Conservation (phyloP, 2,113 vertebrate species). For the human region GRCh38 chr7:143029501-143030000, state of each 20-base stretch:
- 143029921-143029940: background rate
- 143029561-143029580: background rate
- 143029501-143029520: background rate
- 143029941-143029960: background rate
- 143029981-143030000: background rate
- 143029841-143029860: background rate
- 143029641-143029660: background rate
- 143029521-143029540: slow-evolving; percentile 45
- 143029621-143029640: slow-evolving; percentile 46
- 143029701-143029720: background rate
- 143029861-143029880: too few species aligned
- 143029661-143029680: background rate
- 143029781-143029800: background rate
- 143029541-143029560: slow-evolving; percentile 10
- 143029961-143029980: background rate
- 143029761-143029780: background rate
- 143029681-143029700: background rate
- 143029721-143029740: background rate
- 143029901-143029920: background rate
- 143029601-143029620: slow-evolving; percentile 38
- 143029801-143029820: background rate
- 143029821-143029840: background rate
- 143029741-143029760: background rate
- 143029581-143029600: background rate
- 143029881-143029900: background rate